Evolutionary conservation across 2,797 vertebrate genomes (phyloP), one percentile per base, ranked within the genome.

Genomic region (Clarias laeviceps): DNA sequence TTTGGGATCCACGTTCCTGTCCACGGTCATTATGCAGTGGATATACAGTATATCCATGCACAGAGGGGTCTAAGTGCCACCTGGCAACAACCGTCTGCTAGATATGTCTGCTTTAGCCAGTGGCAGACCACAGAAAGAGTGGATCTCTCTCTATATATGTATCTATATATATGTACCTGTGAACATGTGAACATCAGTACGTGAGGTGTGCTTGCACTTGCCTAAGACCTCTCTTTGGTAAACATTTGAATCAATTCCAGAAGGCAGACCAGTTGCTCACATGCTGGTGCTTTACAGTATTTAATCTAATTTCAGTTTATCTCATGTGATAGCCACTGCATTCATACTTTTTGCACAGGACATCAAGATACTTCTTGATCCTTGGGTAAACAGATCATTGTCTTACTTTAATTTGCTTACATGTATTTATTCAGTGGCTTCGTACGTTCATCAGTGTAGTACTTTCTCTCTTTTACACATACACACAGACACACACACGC

Each of bases 51-150:
- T 85, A 87, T 68, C 17, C 76, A 64, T 88, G 80, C 87, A 88
- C 85, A 84, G 24, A 78, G 82, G 87, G 87, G 84, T 83, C 88
- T 84, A 84, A 86, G 88, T 85, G 87, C 88, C 88, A 90, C 87
- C 86, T 87, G 88, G 87, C 86, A 87, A 85, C 84, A 88, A 87
- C 68, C 73, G 66, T 45, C 78, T 80, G 61, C 61, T 45, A 29
- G 40, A 65, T 66, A 59, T 77, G 74, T 50, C 61, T 80, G 61
- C 61, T 65, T 80, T 80, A 80, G 78, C 78, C 37, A 82, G 61
- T 70, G 65, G 73, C 59, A 64, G 74, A 77, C 65, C 61, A 82
- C 45, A 69, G 74, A 40, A 40, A 40, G 87, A 50, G 64, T 50
- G 79, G 82, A 84, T n/a, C n/a, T n/a, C n/a, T n/a, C n/a, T n/a